These are phyloP conservation scores for Neoascia interrupta DNA, from an alignment of 2,888 invertebrate genomes.

Conservation along the genomic window DNA sequence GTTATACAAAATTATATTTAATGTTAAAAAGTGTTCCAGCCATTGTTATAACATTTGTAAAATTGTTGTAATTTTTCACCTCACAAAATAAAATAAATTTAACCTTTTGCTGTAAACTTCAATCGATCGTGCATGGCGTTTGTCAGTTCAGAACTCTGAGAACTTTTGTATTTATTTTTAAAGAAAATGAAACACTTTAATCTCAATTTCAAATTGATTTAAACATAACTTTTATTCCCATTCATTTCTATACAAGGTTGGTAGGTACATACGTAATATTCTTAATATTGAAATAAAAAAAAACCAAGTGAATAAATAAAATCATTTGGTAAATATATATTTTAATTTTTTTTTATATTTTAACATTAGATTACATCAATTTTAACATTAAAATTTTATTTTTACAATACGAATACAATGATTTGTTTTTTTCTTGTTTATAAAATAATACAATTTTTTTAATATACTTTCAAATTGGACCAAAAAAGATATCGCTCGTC, in stretches of 20 bases:
- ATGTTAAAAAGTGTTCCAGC: no score
- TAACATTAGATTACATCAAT: constrained; percentile 50
- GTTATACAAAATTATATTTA: no score
- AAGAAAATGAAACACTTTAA: neutral
- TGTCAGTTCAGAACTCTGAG: no score
- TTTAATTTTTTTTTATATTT: constrained; percentile 15
- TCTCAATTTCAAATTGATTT: neutral
- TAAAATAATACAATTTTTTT: constrained; percentile 40
- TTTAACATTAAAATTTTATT: constrained; percentile 49
- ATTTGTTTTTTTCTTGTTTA: constrained; percentile 31
- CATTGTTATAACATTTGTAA: no score
- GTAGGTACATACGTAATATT: constrained; percentile 63
- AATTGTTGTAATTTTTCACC: no score
- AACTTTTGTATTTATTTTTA: neutral
- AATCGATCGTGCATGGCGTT: no score
- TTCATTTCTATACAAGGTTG: constrained; percentile 27
- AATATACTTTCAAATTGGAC: constrained; percentile 35
- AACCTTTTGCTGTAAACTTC: no score
- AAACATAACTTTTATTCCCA: constrained; percentile 36
- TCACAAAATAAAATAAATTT: no score
- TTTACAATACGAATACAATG: constrained; percentile 52
- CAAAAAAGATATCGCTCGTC: constrained; percentile 47
- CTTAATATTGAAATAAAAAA: constrained; percentile 23
- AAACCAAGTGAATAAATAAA: constrained; percentile 4
- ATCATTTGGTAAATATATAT: constrained; percentile 30